These are phyloP conservation scores for Pan paniscus DNA, from an alignment of 2,113 vertebrate species.

Conservation along the genomic window DNA sequence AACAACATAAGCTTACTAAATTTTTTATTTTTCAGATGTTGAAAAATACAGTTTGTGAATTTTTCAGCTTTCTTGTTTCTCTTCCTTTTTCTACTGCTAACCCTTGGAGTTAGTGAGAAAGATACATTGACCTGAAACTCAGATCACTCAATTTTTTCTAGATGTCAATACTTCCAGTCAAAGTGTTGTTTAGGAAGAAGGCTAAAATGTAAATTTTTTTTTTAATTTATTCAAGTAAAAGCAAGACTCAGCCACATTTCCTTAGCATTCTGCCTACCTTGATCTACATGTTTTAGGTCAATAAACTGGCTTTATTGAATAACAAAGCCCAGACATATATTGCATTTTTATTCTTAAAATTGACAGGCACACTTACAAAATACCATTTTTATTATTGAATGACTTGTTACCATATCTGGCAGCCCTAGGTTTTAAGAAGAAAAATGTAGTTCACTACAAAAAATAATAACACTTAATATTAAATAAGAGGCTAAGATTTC, in stretches of 20 bases:
- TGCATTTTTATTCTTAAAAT: neutral
- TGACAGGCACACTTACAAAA: neutral
- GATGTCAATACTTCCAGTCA: neutral
- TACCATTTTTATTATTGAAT: neutral
- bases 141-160: neutral
- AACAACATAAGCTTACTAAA: neutral
- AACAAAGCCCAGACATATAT: neutral
- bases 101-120: neutral
- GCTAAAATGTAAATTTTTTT: neutral
- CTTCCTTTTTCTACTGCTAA: neutral
- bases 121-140: neutral
- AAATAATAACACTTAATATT: neutral
- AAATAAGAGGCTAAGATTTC: neutral
- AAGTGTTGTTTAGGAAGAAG: neutral
- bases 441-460: neutral
- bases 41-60: neutral
- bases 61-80: neutral
- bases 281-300: neutral
- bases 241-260: neutral
- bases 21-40: neutral
- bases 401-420: neutral
- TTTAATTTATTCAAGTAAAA: conserved; percentile 43
- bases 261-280: neutral
- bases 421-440: neutral
- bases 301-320: neutral